phyloP scores from a whole-genome alignment of 1,140 invertebrate species.

The Harpegnathos saltator region DNA sequence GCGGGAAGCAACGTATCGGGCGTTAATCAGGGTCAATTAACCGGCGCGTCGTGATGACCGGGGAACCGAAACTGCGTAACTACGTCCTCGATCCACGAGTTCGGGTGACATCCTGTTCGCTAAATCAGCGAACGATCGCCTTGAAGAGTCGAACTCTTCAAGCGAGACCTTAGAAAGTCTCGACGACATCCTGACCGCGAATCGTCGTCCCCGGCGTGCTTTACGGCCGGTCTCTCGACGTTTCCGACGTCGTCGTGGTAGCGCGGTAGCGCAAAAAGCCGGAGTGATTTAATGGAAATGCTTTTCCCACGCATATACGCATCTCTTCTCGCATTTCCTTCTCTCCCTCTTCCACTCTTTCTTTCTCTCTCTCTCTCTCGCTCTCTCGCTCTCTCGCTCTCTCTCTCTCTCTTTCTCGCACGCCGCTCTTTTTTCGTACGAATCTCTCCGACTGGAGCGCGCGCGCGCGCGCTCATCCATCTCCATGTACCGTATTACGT shows the following conservation, averaged over 20 bases:
- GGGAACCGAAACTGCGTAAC: not conserved
- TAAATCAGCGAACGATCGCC: constrained; percentile 49
- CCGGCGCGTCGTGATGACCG: too few relatives aligned
- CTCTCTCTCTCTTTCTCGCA: constrained; percentile 42
- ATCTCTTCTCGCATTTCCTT: constrained; percentile 41
- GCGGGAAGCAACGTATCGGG: not conserved
- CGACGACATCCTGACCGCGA: constrained; percentile 75
- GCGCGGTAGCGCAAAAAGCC: constrained; percentile 65
- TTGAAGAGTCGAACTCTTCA: constrained; percentile 17
- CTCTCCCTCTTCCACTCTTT: too few relatives aligned
- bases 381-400: not conserved
- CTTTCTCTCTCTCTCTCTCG: constrained; percentile 40
- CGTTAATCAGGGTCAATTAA: constrained; percentile 2
- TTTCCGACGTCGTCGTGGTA: constrained; percentile 57
- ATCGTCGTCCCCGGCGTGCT: constrained; percentile 69
- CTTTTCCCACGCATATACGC: constrained; percentile 71
- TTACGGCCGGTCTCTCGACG: constrained; percentile 64
- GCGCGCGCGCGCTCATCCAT: constrained; percentile 24
- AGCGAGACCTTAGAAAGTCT: constrained; percentile 70
- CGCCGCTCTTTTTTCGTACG: constrained; percentile 11
- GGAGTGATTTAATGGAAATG: constrained; percentile 77
- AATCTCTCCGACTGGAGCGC: constrained; percentile 2
- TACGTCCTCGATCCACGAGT: not conserved
- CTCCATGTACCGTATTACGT: constrained; percentile 6
- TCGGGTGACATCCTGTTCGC: not conserved